Evolutionary conservation across 2,113 vertebrate species (phyloP).

Genomic region (Fulmarus glacialis): DNA sequence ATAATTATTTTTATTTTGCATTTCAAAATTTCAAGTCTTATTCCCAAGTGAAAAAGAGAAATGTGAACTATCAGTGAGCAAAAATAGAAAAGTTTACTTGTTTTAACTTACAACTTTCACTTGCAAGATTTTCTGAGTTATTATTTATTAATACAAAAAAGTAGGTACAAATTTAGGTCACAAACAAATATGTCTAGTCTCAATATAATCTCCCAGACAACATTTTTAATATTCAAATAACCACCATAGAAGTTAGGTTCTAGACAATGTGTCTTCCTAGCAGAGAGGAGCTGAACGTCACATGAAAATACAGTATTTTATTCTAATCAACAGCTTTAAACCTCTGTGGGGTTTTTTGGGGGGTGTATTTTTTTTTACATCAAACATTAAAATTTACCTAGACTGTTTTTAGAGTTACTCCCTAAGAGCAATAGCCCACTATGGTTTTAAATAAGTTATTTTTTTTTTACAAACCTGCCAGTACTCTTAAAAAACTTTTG

Average conservation of each 20-base stretch:
- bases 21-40: neutral
- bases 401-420: neutral
- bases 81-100: neutral
- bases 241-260: neutral
- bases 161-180: neutral
- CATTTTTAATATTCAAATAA: neutral
- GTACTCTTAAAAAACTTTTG: neutral
- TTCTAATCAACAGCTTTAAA: neutral
- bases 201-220: neutral
- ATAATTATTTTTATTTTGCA: neutral
- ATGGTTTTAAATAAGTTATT: neutral
- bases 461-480: neutral
- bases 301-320: neutral
- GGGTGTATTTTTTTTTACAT: neutral
- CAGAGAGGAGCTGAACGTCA: neutral
- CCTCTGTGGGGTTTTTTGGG: rapidly evolving
- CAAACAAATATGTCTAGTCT: neutral
- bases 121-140: neutral
- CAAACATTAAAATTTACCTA: neutral
- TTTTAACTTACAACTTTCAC: neutral
- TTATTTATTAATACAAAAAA: neutral
- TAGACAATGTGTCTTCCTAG: neutral
- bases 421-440: neutral
- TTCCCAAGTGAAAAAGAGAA: neutral
- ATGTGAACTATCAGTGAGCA: neutral